Evolutionary conservation across 30 jellyfish, hydroid and myxozoan genomes (phyloP).

Genomic region (Catostylus mosaicus): DNA sequence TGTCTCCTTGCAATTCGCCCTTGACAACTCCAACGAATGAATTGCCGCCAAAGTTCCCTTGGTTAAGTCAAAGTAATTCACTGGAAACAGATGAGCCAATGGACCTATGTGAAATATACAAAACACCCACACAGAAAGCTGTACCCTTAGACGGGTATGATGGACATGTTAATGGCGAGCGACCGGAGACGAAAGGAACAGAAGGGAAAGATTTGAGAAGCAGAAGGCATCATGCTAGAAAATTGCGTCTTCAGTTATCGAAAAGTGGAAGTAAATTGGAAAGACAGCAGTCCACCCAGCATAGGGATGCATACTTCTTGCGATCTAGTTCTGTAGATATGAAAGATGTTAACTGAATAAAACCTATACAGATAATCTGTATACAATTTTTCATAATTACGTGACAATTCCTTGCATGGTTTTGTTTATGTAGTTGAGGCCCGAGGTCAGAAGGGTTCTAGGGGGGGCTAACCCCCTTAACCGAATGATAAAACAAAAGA

Average conservation of each 20-base stretch:
- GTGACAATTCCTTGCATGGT: too few relatives aligned
- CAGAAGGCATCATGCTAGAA: neutral
- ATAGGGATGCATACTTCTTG: constrained; percentile 1
- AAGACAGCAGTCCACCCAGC: constrained; percentile 6
- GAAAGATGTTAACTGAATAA: neutral
- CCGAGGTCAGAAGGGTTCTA: too few relatives aligned
- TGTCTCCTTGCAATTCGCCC: constrained; percentile 60
- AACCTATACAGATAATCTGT: too few relatives aligned
- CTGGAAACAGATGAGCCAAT: constrained; percentile 35
- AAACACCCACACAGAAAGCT: constrained; percentile 66
- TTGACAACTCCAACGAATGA: constrained; percentile 52
- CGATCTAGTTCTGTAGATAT: constrained; percentile 10
- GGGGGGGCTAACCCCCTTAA: too few relatives aligned
- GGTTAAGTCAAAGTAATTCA: neutral
- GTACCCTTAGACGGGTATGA: constrained; percentile 26
- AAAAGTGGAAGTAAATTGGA: neutral
- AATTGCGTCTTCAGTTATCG: constrained; percentile 1
- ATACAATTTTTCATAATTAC: too few relatives aligned
- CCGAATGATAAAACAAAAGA: too few relatives aligned
- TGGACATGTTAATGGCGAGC: neutral
- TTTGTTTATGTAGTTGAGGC: too few relatives aligned
- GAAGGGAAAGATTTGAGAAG: neutral
- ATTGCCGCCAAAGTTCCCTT: constrained; percentile 18
- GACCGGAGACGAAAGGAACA: neutral
- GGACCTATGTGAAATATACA: constrained; percentile 38